phyloP scores from a whole-genome alignment of 2,888 invertebrate species.

The Omphaloscelis lunosa region DNA sequence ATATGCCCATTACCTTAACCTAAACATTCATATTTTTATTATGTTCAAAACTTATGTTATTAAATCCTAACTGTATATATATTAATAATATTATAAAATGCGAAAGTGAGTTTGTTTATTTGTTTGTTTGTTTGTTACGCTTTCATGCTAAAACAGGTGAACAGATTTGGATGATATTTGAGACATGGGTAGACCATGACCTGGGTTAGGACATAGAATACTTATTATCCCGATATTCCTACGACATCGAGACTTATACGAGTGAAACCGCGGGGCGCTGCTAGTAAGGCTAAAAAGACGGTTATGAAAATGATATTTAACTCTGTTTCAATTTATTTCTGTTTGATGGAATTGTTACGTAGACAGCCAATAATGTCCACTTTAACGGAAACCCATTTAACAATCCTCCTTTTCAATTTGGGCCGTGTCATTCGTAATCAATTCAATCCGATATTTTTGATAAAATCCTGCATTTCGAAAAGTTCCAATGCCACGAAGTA shows the following conservation, averaged over 20 bases:
- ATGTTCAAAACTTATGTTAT: not conserved
- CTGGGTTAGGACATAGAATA: too few species aligned
- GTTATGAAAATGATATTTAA: too few species aligned
- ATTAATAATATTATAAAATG: too few species aligned
- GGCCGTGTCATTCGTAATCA: conserved; percentile 6
- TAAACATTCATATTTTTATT: not conserved
- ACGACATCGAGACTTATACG: too few species aligned
- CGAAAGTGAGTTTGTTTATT: too few species aligned
- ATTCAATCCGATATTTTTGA: conserved; percentile 7
- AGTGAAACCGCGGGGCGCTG: too few species aligned
- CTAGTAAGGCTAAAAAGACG: not conserved
- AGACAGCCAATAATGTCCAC: not conserved
- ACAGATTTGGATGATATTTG: too few species aligned
- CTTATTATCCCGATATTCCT: too few species aligned
- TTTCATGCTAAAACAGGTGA: too few species aligned
- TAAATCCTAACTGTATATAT: not conserved
- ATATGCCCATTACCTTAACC: not conserved
- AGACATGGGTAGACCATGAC: too few species aligned
- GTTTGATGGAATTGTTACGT: not conserved
- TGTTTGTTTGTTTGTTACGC: too few species aligned
- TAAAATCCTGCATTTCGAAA: not conserved
- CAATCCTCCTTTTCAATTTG: not conserved
- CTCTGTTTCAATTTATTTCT: not conserved
- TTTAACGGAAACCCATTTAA: not conserved
- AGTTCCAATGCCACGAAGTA: not conserved